A percentile compares a stretch with the other conserved stretches of the same genome.
Evolutionary conservation across 2,888 invertebrate species (phyloP).

Genomic region (Bellardia pandia): DNA sequence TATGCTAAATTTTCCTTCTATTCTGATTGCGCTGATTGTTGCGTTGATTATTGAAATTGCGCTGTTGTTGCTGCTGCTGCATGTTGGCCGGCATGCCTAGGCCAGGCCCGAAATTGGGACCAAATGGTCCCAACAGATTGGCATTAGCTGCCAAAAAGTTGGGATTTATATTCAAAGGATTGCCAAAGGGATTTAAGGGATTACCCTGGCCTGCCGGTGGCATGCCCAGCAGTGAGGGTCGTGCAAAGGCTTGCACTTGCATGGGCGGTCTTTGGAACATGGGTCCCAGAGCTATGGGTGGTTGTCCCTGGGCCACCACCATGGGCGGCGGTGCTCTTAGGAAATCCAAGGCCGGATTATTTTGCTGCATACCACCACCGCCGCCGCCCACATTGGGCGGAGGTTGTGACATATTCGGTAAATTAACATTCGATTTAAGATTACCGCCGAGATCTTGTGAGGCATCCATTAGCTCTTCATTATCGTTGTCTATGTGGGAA

Average conservation of each 20-base stretch:
- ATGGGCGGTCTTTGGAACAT: conserved; percentile 81
- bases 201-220: conserved; percentile 83
- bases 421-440: conserved; percentile 70
- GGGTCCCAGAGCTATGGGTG: conserved; percentile 80
- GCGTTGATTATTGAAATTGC: conserved; percentile 68
- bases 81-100: conserved; percentile 39
- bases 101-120: conserved; percentile 49
- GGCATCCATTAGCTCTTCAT: conserved; percentile 44
- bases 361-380: conserved; percentile 60
- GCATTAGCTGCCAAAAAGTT: conserved; percentile 67
- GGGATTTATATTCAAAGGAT: conserved; percentile 68
- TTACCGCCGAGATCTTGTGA: conserved; percentile 52
- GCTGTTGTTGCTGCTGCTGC: conserved; percentile 68
- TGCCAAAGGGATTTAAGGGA: conserved; percentile 77
- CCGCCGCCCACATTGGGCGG: conserved; percentile 75
- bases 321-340: conserved; percentile 81
- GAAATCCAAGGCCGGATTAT: conserved; percentile 74
- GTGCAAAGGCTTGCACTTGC: conserved; percentile 80
- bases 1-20: conserved; percentile 69
- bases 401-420: conserved; percentile 80
- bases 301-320: conserved; percentile 74
- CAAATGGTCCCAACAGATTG: conserved; percentile 60
- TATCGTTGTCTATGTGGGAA: conserved; percentile 79
- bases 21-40: conserved; percentile 70
- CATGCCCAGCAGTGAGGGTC: conserved; percentile 86